Conservation (phyloP, 2,797 vertebrate genomes). For the Tangara arthus region DNA sequence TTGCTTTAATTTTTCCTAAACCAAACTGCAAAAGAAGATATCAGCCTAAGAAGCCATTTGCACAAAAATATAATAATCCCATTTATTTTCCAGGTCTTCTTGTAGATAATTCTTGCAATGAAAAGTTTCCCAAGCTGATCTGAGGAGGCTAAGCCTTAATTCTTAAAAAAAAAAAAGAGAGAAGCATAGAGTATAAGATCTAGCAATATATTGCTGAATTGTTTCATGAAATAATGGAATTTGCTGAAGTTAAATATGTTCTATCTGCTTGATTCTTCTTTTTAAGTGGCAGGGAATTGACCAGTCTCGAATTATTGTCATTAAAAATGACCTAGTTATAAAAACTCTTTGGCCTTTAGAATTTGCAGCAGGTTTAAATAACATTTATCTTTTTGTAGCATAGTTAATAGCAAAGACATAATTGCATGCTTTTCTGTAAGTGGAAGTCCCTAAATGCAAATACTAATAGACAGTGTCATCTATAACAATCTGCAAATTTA, state of each 20-base stretch:
- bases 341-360: slow-evolving; percentile 14
- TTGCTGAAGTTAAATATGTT: neutral
- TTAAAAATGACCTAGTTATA: slow-evolving; percentile 43
- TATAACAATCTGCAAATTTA: slow-evolving; percentile 30
- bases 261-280: neutral
- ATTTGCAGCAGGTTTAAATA: slow-evolving; percentile 31
- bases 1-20: slow-evolving; percentile 53
- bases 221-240: slow-evolving; percentile 10
- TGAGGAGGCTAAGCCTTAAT: neutral
- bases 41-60: slow-evolving; percentile 16
- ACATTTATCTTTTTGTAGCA: slow-evolving; percentile 13
- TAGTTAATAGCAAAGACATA: slow-evolving; percentile 35
- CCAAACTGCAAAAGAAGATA: neutral
- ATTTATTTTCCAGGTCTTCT: slow-evolving; percentile 34
- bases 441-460: slow-evolving; percentile 31
- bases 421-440: slow-evolving; percentile 16
- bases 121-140: slow-evolving; percentile 21
- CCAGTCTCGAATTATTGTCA: slow-evolving; percentile 8
- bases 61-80: slow-evolving; percentile 35
- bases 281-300: slow-evolving; percentile 5
- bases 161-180: neutral
- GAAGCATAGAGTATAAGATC: neutral
- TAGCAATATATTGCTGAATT: slow-evolving; percentile 9
- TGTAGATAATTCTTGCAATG: slow-evolving; percentile 26
- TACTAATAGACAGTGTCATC: slow-evolving; percentile 31